phyloP scores from a whole-genome alignment of 2,888 invertebrate species.

The Pachydiplax longipennis region DNA sequence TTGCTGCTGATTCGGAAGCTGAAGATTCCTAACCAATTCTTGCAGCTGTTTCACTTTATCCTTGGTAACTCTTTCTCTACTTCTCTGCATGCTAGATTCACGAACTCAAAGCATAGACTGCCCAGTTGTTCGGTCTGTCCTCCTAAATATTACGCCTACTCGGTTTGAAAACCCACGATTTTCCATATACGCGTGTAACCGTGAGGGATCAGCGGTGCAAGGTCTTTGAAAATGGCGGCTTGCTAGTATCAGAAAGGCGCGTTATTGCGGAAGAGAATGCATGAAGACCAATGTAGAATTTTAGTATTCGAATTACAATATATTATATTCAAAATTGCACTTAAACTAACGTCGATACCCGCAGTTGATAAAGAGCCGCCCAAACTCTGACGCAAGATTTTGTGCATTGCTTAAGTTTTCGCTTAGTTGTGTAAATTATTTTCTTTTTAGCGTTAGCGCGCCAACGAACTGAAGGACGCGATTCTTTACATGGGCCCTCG shows the following conservation, averaged over 20 bases:
- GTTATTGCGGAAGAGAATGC: too few relatives aligned
- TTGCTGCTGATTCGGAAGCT: not conserved
- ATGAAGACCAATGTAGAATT: too few relatives aligned
- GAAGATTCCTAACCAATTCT: not conserved
- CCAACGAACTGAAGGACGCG: too few relatives aligned
- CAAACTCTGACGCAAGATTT: too few relatives aligned
- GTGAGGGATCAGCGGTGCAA: constrained; percentile 1
- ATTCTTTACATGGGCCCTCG: too few relatives aligned
- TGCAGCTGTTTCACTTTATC: not conserved
- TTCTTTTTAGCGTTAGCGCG: too few relatives aligned
- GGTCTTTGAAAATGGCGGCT: constrained; percentile 32
- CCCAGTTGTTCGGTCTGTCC: not conserved
- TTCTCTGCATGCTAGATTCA: not conserved
- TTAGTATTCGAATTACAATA: too few relatives aligned
- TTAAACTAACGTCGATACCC: too few relatives aligned
- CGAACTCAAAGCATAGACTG: not conserved
- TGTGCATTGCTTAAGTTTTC: too few relatives aligned
- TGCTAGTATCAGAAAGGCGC: not conserved
- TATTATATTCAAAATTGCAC: too few relatives aligned
- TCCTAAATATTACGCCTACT: constrained; percentile 8
- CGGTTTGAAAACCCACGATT: constrained; percentile 20
- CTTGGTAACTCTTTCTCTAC: not conserved
- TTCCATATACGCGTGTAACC: not conserved
- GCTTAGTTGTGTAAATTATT: too few relatives aligned
- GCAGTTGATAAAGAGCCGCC: too few relatives aligned